Evolutionary conservation across 2,113 vertebrate genomes (phyloP).

Genomic region (Willisornis vidua): DNA sequence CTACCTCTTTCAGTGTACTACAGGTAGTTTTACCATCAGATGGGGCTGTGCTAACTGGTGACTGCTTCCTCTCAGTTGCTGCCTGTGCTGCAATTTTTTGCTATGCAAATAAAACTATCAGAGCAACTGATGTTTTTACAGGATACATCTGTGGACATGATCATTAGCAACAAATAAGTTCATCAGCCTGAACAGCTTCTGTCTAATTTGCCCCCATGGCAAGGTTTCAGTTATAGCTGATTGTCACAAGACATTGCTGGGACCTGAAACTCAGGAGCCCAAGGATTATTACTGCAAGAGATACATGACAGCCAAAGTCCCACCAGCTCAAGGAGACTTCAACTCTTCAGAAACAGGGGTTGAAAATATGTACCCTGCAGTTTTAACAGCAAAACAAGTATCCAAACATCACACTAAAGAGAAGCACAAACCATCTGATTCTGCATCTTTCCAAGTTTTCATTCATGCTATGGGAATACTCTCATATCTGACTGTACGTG

Average conservation of each 20-base stretch:
- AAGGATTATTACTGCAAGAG: background rate
- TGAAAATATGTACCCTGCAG: background rate
- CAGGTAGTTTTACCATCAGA: background rate
- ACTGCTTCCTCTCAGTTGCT: background rate
- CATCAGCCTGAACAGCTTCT: background rate
- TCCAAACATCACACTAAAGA: background rate
- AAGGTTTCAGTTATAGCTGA: background rate
- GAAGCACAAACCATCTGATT: background rate
- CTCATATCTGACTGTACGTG: rapidly evolving
- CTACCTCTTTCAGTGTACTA: background rate
- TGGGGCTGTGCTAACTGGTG: background rate
- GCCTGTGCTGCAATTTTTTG: background rate
- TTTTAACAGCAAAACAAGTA: background rate
- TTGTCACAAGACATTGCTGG: background rate
- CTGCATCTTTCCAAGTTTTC: background rate
- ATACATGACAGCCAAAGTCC: background rate
- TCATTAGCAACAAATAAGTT: background rate
- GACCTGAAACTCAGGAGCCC: background rate
- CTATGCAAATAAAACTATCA: background rate
- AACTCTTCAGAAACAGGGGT: background rate
- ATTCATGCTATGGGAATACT: background rate
- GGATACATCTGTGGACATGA: background rate
- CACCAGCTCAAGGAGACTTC: background rate
- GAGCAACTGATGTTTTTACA: background rate
- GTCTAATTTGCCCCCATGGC: background rate